Evolutionary conservation across 2,113 vertebrate species (phyloP).

Genomic region (Athene cunicularia): DNA sequence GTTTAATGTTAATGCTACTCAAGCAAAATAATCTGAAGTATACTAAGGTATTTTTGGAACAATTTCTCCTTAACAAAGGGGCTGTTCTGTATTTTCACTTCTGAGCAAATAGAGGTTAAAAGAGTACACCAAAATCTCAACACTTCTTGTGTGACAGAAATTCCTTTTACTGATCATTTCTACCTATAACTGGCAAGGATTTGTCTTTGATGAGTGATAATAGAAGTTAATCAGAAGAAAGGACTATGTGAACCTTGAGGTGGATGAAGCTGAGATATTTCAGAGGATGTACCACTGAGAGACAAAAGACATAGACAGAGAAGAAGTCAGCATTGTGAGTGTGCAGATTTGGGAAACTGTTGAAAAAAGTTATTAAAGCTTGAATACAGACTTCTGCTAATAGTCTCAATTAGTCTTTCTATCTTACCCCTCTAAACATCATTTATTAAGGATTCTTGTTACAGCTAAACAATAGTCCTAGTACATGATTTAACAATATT

Average conservation of each 20-base stretch:
- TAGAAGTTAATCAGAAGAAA: not conserved
- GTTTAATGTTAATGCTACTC: not conserved
- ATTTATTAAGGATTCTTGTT: not conserved
- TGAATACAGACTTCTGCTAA: not conserved
- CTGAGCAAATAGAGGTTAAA: not conserved
- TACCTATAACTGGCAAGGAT: not conserved
- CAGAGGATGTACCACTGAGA: not conserved
- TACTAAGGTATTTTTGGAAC: not conserved
- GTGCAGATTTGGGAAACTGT: not conserved
- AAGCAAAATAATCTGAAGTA: not conserved
- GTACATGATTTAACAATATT: not conserved
- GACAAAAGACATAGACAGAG: not conserved
- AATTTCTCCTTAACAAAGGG: not conserved
- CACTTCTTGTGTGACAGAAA: not conserved
- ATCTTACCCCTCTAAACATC: not conserved
- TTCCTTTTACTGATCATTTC: not conserved
- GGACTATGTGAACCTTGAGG: not conserved
- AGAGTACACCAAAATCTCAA: not conserved
- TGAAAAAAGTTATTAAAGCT: not conserved
- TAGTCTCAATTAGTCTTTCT: not conserved
- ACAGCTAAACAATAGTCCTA: not conserved
- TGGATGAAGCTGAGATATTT: not conserved
- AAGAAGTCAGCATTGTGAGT: not conserved
- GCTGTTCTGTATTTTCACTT: rapidly evolving
- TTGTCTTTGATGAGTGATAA: not conserved